Percentiles rank a stretch among this genome's conserved stretches.
These are phyloP conservation scores for Therioaphis trifolii DNA, from an alignment of 2,888 invertebrate genomes.

Conservation along the genomic window DNA sequence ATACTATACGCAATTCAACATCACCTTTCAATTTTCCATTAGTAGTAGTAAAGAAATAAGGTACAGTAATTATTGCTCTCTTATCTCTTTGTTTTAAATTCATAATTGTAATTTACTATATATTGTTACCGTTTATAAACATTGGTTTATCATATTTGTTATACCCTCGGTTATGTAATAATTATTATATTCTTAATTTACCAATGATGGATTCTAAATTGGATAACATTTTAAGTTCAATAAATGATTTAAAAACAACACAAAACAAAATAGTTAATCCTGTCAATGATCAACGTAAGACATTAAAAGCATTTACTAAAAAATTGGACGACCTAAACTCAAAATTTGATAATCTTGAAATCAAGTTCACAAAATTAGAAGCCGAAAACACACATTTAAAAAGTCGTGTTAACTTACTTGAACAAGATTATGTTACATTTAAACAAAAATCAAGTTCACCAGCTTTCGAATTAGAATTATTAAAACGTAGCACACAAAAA, in stretches of 20 bases:
- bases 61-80: no score
- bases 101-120: no score
- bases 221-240: constrained; percentile 1
- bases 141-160: no score
- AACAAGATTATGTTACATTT: not conserved
- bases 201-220: no score
- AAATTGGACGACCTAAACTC: not conserved
- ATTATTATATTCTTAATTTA: no score
- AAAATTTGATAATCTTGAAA: constrained; percentile 14
- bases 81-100: no score
- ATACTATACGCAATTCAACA: no score
- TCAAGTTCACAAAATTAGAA: not conserved
- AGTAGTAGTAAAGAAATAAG: no score
- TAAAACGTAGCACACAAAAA: not conserved
- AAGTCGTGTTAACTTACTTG: constrained; percentile 2
- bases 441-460: constrained; percentile 9
- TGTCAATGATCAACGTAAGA: not conserved
- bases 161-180: no score
- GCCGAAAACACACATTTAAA: not conserved
- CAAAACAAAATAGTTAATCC: constrained; percentile 11
- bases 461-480: constrained; percentile 5
- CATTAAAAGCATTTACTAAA: constrained; percentile 2
- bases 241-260: constrained; percentile 2
- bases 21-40: no score
- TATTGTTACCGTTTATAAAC: no score